Evolutionary conservation across 2,888 invertebrate genomes (phyloP), one percentile per base, ranked within the genome.

Genomic region (Papilio demoleus): DNA sequence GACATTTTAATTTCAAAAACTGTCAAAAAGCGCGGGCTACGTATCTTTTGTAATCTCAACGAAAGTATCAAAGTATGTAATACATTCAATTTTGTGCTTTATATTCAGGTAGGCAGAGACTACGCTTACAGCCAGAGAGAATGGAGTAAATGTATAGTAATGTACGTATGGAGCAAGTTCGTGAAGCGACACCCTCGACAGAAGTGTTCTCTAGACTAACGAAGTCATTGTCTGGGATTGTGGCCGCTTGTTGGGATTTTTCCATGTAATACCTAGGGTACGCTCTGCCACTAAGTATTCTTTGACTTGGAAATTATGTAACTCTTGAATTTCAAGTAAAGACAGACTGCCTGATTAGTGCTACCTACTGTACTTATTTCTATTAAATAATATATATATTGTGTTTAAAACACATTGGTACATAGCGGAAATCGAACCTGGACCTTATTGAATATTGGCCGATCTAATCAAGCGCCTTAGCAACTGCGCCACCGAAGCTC

Each of bases 171-270:
- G 53, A 56, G 65, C 75, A 74, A 78, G 75, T 75, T 79, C 75
- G 79, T 84, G 84, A 79, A 88, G 86, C 84, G 88, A 83, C 85
- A 83, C 87, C 83, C 83, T 85, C 74, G 71, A 78, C 75, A 78
- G 77, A 77, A 86, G 87, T 81, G 88, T 81, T 75, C 87, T 88
- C 79, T 77, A 75, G 77, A 74, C 86, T 90, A 90, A 90, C 88
- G 90, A 90, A 90, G 85, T 81, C 88, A 88, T 90, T 90, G 90
- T 90, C 82, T 84, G 78, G 64, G 65, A 71, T 67, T 70, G 42
- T 59, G 38, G 59, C 62, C 73, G 70, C 73, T 73, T 72, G 74
- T 74, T 74, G 69, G 60, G 63, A 64, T 71, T 63, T 69, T 71
- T 45, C 70, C 67, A 70, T 71, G 61, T 65, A 65, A 65, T 65